A percentile compares a stretch with the other conserved stretches of the same genome.
phyloP scores from a whole-genome alignment of 2,888 invertebrate genomes.

The Willowsia nigromaculata region DNA sequence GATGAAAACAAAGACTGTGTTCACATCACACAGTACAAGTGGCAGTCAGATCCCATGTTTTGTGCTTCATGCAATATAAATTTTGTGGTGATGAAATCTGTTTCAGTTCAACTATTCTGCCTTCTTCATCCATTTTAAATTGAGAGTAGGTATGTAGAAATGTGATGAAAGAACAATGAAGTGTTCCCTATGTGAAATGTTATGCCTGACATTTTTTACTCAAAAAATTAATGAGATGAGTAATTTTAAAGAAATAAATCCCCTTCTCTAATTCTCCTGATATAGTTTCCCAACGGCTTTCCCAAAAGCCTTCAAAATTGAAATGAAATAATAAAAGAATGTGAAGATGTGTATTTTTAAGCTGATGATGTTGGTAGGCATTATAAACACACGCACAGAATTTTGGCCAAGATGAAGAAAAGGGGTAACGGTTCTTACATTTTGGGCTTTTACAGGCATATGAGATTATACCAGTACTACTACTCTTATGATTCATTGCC shows the following conservation, averaged over 20 bases:
- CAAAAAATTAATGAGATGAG: slow-evolving; percentile 54
- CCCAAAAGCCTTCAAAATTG: slow-evolving; percentile 27
- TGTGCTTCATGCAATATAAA: slow-evolving; percentile 54
- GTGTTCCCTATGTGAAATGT: not conserved
- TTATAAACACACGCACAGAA: not conserved
- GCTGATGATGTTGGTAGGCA: slow-evolving; percentile 25
- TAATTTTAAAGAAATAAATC: slow-evolving; percentile 62
- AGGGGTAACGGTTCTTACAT: not conserved
- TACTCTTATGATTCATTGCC: not conserved
- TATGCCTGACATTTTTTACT: slow-evolving; percentile 32
- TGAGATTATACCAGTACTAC: no score
- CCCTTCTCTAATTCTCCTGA: slow-evolving; percentile 33
- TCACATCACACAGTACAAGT: not conserved
- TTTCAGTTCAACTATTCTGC: slow-evolving; percentile 36
- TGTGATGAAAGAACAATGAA: slow-evolving; percentile 32
- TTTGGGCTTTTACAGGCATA: not conserved
- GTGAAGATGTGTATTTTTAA: not conserved
- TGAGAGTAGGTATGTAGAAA: not conserved
- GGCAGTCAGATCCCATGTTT: not conserved
- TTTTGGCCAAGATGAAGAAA: not conserved
- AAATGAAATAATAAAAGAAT: slow-evolving; percentile 32
- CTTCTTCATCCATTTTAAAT: slow-evolving; percentile 42
- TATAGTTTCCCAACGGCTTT: slow-evolving; percentile 62
- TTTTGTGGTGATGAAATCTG: slow-evolving; percentile 71
- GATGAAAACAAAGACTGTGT: not conserved